Base-by-base conservation (phyloP, 2,113 vertebrate genomes). In the Emberiza fucata region DNA sequence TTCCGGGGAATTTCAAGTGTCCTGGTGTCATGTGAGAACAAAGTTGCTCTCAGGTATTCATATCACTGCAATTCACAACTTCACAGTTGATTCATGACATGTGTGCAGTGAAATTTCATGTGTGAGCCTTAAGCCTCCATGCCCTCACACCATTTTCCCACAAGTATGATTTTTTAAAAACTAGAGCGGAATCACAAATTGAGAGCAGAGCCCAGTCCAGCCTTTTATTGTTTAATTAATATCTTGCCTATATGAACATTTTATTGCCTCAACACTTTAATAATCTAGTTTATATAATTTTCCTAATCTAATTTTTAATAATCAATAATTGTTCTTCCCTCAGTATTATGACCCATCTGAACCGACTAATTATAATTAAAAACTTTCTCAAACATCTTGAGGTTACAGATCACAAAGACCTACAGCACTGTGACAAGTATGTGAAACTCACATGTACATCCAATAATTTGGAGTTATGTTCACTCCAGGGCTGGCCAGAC, bases 391-490 rank as follows among this genome's bases (percentile, higher is more conserved):
- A 73, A 50, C 21, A 60, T 15, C 45, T 79, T 44, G 42, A 71
- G 42, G 63, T 35, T 50, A 45, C 2, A 23, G 60, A 39, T n/a
- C 57, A 45, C 29, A 56, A 47, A 70, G 75, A 70, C n/a, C 48
- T 45, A 51, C 20, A 59, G 33, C 54, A 57, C 27, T 18, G 11
- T 19, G 10, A 45, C 37, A 76, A 57, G 20, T 5, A 13, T 3
- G 9, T 0, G 1, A 65, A 80, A n/a, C 19, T 45, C 65, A 29
- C 1, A 2, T 0, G 2, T n/a, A 27, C 7, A 50, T 13, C 29
- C 28, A 72, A 3, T 15, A 81, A 45, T n/a, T 21, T n/a, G 28
- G 51, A 71, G 33, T 17, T 63, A 2, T 7, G 10, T 33, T 73
- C 65, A 13, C 45, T 50, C 48, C 81, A 60, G 45, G 20, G 37